Percentiles rank a stretch among this genome's conserved stretches.
Conservation (phyloP, 2,797 vertebrate genomes). For the Poeciliopsis infans region DNA sequence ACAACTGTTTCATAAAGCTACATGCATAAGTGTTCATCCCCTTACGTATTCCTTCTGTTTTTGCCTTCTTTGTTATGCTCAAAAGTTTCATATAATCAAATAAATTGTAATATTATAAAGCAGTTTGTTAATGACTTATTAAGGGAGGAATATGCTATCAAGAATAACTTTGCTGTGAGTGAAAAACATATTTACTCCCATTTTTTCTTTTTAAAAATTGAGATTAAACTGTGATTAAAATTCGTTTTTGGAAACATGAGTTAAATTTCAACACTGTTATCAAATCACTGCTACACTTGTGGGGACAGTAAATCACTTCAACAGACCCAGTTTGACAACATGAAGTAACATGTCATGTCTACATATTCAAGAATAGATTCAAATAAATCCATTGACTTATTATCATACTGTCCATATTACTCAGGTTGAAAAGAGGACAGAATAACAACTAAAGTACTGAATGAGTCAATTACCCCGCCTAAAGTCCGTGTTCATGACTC, state of each 20-base stretch:
- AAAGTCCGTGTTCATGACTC: not conserved
- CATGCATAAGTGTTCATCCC: not conserved
- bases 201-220: not conserved
- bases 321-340: not conserved
- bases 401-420: not conserved
- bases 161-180: not conserved
- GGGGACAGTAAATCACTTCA: not conserved
- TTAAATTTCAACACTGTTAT: not conserved
- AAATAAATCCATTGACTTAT: no score
- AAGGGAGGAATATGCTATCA: not conserved
- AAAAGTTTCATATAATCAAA: not conserved
- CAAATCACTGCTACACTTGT: not conserved
- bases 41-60: not conserved
- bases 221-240: not conserved
- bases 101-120: not conserved
- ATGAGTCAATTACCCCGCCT: not conserved
- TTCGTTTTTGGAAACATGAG: not conserved
- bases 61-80: not conserved
- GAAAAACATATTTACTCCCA: not conserved
- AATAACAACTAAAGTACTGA: not conserved
- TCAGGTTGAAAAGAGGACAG: not conserved
- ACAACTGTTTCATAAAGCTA: not conserved
- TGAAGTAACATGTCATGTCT: not conserved
- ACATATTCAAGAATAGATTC: not conserved
- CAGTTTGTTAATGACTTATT: not conserved